These are phyloP conservation scores for Chascanopsetta lugubris DNA, from an alignment of 2,113 vertebrate genomes.

Conservation along the genomic window DNA sequence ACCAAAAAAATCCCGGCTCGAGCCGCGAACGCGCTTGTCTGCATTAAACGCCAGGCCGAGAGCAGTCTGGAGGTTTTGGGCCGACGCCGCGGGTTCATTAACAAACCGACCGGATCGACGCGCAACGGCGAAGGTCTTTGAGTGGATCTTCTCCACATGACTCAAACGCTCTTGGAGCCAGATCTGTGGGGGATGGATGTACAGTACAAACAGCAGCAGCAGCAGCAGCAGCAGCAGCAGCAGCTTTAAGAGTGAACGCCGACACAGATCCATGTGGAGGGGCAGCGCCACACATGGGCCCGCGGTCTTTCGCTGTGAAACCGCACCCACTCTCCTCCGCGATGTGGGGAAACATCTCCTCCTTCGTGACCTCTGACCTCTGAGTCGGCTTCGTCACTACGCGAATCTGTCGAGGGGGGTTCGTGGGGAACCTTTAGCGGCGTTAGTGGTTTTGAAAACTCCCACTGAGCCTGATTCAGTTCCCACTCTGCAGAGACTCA, in stretches of 20 bases:
- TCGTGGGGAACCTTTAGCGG: slow-evolving; percentile 11
- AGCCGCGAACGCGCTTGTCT: slow-evolving; percentile 37
- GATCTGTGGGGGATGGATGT: slow-evolving; percentile 83
- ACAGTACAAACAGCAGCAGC: slow-evolving; percentile 95
- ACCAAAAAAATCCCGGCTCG: no score
- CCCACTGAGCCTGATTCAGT: slow-evolving; percentile 17
- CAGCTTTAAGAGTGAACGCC: slow-evolving; percentile 88
- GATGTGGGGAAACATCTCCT: not conserved
- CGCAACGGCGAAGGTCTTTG: slow-evolving; percentile 55
- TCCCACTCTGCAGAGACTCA: slow-evolving; percentile 14
- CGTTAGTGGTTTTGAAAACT: not conserved
- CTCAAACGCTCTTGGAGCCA: slow-evolving; percentile 45
- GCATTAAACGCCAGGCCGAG: slow-evolving; percentile 24
- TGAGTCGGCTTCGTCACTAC: slow-evolving; percentile 15
- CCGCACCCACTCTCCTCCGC: slow-evolving; percentile 68
- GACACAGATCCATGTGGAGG: slow-evolving; percentile 46
- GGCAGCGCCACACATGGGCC: no score
- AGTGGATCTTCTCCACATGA: slow-evolving; percentile 39
- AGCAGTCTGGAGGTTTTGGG: slow-evolving; percentile 27
- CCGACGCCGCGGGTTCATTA: slow-evolving; percentile 37
- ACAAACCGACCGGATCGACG: slow-evolving; percentile 24
- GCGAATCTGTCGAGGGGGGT: not conserved
- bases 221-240: slow-evolving; percentile 96
- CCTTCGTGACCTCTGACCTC: slow-evolving; percentile 5
- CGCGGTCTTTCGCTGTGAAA: no score